phyloP scores from a whole-genome alignment of 2,888 invertebrate genomes.

The Limnephilus marmoratus region DNA sequence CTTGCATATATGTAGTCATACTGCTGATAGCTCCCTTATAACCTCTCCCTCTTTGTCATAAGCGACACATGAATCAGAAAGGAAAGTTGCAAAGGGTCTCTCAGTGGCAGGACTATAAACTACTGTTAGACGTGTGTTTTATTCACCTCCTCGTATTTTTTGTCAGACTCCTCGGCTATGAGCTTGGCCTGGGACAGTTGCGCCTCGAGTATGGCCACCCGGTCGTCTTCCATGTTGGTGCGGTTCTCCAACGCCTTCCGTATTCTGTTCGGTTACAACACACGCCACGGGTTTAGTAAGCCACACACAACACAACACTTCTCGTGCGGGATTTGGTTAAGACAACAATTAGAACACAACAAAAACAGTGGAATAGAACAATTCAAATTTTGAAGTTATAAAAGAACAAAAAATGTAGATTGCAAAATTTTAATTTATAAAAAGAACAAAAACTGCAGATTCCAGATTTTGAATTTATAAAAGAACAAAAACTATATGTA shows the following conservation, averaged over 20 bases:
- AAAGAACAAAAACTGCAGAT: not conserved
- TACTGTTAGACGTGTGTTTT: conserved; percentile 58
- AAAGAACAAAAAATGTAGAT: not conserved
- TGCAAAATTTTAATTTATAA: not conserved
- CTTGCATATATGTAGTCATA: not conserved
- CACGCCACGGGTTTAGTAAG: conserved; percentile 54
- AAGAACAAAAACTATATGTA: too few relatives aligned
- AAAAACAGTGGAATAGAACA: conserved; percentile 17
- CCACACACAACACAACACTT: conserved; percentile 46
- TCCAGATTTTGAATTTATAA: not conserved
- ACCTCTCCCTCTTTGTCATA: not conserved
- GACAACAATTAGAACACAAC: conserved; percentile 18
- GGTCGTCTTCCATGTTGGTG: conserved; percentile 99
- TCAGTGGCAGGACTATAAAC: not conserved
- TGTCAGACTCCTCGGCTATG: conserved; percentile 99
- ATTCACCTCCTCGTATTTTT: conserved; percentile 99
- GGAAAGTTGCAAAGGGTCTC: not conserved
- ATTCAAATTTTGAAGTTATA: not conserved
- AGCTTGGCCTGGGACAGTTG: conserved; percentile 99
- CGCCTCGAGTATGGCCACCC: conserved; percentile 97
- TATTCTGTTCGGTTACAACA: conserved; percentile 81
- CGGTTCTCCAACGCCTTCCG: conserved; percentile 99
- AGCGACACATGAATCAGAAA: not conserved
- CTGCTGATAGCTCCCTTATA: not conserved
- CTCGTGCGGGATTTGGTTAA: conserved; percentile 34